A percentile compares a stretch with the other conserved stretches of the same genome.
Conservation (phyloP, 2,888 invertebrate genomes). For the Trichopria drosophilae region DNA sequence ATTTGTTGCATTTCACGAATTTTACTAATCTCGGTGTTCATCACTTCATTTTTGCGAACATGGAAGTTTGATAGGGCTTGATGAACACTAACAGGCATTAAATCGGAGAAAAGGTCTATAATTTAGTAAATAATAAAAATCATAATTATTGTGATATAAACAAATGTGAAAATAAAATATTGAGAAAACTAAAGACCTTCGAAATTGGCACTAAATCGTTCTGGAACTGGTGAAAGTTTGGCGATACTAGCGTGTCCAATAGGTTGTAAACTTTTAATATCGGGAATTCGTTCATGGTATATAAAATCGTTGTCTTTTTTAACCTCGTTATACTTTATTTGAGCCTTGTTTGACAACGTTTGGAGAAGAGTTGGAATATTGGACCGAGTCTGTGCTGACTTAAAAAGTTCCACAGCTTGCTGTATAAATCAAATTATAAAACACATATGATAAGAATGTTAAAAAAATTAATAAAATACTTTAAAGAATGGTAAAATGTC, state of each 20-base stretch:
- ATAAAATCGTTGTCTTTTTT: slow-evolving; percentile 98
- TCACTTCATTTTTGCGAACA: slow-evolving; percentile 82
- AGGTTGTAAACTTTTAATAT: slow-evolving; percentile 73
- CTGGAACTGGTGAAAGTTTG: slow-evolving; percentile 71
- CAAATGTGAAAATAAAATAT: background rate
- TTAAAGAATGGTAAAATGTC: no score
- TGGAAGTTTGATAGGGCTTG: slow-evolving; percentile 86
- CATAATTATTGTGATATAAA: no score
- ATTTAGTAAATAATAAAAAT: no score
- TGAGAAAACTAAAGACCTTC: slow-evolving; percentile 64
- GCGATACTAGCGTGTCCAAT: slow-evolving; percentile 85
- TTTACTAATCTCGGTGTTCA: slow-evolving; percentile 81
- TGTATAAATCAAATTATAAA: slow-evolving; percentile 50
- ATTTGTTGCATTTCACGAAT: slow-evolving; percentile 89
- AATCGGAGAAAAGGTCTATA: slow-evolving; percentile 80
- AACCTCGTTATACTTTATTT: slow-evolving; percentile 76
- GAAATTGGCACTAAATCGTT: slow-evolving; percentile 71
- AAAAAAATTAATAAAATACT: no score
- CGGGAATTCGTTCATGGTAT: slow-evolving; percentile 96
- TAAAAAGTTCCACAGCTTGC: slow-evolving; percentile 75
- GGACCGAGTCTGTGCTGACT: slow-evolving; percentile 72
- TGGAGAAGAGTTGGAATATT: slow-evolving; percentile 65
- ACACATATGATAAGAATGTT: no score
- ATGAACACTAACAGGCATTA: slow-evolving; percentile 90
- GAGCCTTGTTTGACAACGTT: slow-evolving; percentile 68